Percentiles rank a stretch among this genome's conserved stretches.
Conservation (phyloP, 35 echinoderm and acorn worm genomes). For the Patiria miniata region DNA sequence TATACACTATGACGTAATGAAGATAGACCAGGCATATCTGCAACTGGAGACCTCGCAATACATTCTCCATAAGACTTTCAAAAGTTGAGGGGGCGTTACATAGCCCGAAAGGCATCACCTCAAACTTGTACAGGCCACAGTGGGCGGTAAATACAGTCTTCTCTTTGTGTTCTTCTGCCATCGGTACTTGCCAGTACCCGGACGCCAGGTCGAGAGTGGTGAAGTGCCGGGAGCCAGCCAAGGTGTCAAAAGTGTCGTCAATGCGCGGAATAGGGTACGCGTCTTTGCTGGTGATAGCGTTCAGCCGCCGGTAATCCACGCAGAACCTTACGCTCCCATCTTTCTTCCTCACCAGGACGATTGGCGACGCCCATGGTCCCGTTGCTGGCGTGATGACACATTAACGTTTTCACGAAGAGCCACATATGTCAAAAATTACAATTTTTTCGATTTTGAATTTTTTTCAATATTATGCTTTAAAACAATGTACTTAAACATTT, state of each 20-base stretch:
- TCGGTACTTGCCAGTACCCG: conserved; percentile 88
- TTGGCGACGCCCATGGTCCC: conserved; percentile 43
- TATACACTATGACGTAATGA: conserved; percentile 76
- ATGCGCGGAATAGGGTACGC: conserved; percentile 58
- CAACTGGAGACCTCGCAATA: conserved; percentile 58
- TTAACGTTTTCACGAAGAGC: too few relatives aligned
- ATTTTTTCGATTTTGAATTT: too few relatives aligned
- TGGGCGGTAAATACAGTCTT: conserved; percentile 63
- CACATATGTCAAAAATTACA: too few relatives aligned
- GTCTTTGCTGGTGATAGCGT: conserved; percentile 52
- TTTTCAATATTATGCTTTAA: too few relatives aligned
- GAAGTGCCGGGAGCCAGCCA: conserved; percentile 57
- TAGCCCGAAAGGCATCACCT: conserved; percentile 61
- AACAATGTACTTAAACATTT: too few relatives aligned
- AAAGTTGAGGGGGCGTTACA: conserved; percentile 55
- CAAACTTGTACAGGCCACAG: conserved; percentile 49
- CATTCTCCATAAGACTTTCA: conserved; percentile 55
- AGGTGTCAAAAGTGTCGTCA: conserved; percentile 49
- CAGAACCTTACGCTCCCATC: conserved; percentile 48
- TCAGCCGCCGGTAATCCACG: conserved; percentile 58
- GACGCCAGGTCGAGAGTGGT: conserved; percentile 64
- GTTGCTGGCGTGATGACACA: background rate
- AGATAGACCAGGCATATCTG: conserved; percentile 62
- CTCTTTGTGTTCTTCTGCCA: conserved; percentile 37
- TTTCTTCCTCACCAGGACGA: conserved; percentile 59